Conservation (phyloP, 92 coral and sea anemone genomes). For the Desmophyllum pertusum region DNA sequence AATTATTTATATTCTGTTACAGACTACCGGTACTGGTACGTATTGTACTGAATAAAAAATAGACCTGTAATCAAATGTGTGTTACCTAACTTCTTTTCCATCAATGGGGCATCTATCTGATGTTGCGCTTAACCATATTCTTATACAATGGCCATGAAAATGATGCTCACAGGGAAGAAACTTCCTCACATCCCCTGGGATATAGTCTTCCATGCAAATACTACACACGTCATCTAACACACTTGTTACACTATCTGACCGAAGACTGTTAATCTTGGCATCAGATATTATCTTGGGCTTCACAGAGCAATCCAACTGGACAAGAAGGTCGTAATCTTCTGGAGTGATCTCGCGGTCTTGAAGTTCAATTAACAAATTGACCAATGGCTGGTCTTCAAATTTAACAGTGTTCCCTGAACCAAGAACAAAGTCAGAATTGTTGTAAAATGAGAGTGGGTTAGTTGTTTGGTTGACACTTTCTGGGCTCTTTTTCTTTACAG, state of each 20-base stretch:
- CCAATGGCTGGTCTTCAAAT: slow-evolving; percentile 47
- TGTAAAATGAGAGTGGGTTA: slow-evolving; percentile 27
- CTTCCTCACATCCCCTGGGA: slow-evolving; percentile 61
- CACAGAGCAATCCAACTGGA: slow-evolving; percentile 76
- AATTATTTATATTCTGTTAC: too few species aligned
- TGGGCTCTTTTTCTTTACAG: not conserved
- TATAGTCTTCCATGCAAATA: slow-evolving; percentile 89
- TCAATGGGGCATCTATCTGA: slow-evolving; percentile 93
- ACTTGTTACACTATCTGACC: slow-evolving; percentile 51
- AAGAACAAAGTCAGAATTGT: slow-evolving; percentile 52
- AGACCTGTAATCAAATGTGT: not conserved
- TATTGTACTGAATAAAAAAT: not conserved
- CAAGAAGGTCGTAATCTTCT: slow-evolving; percentile 86
- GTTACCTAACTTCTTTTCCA: slow-evolving; percentile 72
- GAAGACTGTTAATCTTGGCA: slow-evolving; percentile 55
- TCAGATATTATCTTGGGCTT: slow-evolving; percentile 77
- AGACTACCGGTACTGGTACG: too few species aligned
- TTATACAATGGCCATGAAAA: slow-evolving; percentile 83
- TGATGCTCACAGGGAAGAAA: slow-evolving; percentile 81
- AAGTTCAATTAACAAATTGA: slow-evolving; percentile 60
- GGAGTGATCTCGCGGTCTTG: slow-evolving; percentile 92
- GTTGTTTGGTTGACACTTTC: not conserved
- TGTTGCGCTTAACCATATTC: slow-evolving; percentile 77
- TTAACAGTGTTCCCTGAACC: slow-evolving; percentile 50
- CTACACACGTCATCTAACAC: slow-evolving; percentile 51